Conservation (phyloP, 2,888 invertebrate genomes). For the Branchipolynoe longqiensis region DNA sequence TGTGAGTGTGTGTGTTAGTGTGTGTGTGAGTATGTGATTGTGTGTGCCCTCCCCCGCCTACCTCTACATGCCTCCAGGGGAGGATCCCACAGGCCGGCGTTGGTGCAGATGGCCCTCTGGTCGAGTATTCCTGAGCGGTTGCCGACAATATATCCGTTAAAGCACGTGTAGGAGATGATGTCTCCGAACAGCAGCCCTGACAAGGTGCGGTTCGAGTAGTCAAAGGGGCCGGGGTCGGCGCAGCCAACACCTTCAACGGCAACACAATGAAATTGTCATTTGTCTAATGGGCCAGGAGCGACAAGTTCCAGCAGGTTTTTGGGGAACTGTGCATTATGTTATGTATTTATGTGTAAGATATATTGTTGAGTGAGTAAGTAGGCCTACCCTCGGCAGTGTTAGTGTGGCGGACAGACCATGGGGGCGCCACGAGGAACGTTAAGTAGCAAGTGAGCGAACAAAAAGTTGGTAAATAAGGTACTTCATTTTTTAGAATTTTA, state of each 20-base stretch:
- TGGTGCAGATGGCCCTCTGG: neutral
- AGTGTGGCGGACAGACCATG: neutral
- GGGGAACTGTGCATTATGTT: too few species aligned
- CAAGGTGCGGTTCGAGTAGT: neutral
- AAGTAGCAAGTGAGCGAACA: too few species aligned
- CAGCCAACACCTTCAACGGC: constrained; percentile 10
- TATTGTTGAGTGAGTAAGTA: too few species aligned
- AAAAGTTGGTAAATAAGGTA: too few species aligned
- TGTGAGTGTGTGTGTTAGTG: too few species aligned
- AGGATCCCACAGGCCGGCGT: neutral
- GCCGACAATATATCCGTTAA: neutral
- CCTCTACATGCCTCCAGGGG: constrained; percentile 11
- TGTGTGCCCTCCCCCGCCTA: too few species aligned
- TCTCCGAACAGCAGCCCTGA: neutral
- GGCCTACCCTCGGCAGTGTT: neutral
- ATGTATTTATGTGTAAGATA: too few species aligned
- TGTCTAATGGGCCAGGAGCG: neutral
- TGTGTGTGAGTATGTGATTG: too few species aligned
- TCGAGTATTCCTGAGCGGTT: neutral
- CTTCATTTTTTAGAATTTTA: too few species aligned
- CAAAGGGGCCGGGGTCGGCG: constrained; percentile 2
- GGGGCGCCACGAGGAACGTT: too few species aligned
- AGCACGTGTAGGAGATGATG: constrained; percentile 19
- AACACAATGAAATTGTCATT: neutral
- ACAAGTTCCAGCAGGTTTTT: too few species aligned